Base-by-base conservation (phyloP, 2,888 invertebrate genomes). In the Agriopis leucophaearia region DNA sequence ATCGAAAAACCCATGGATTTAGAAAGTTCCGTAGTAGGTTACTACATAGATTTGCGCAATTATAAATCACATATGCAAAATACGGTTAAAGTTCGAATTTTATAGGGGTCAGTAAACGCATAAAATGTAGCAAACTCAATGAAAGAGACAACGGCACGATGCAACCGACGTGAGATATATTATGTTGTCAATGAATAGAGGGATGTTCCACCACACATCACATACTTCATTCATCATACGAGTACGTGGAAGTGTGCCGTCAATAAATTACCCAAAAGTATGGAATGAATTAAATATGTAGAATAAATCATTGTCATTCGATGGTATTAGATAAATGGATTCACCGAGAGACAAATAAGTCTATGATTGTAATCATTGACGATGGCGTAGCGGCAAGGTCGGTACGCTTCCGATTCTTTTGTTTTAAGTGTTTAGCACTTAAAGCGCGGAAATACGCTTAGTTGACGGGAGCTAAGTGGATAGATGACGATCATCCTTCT, bases 401-500 rank as follows among this genome's bases (percentile, higher is more conserved):
- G 78, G 70, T 72, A 72, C 79, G 87, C 86, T 88, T 90, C 88
- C 86, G 88, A 89, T 85, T 86, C 85, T 87, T 91, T 92, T 91
- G 89, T 90, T 85, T 86, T 78, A 81, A 78, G 77, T 79, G 81
- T 82, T 85, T 88, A 77, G 85, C 86, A 85, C 86, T 87, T 82
- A 83, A 81, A 75, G 81, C 82, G 78, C 92, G 94, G 94, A 93
- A 91, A 88, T 84, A 94, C 91, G 94, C 84, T 81, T 88, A 88
- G 91, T 90, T 91, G 88, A 87, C 87, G 88, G 84, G 84, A 84
- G 84, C 84, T 92, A 92, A 92, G 91, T 86, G 84, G 82, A 85
- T 87, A 86, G 83, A 87, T 91, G 87, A 87, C 82, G 86, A 71
- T 89, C 85, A 86, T 90, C 85, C 86, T 86, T 79, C 75, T 78